Percentiles rank a stretch among this genome's conserved stretches.
These are phyloP conservation scores for Stenurella melanura DNA, from an alignment of 2,888 invertebrate species.

Conservation along the genomic window DNA sequence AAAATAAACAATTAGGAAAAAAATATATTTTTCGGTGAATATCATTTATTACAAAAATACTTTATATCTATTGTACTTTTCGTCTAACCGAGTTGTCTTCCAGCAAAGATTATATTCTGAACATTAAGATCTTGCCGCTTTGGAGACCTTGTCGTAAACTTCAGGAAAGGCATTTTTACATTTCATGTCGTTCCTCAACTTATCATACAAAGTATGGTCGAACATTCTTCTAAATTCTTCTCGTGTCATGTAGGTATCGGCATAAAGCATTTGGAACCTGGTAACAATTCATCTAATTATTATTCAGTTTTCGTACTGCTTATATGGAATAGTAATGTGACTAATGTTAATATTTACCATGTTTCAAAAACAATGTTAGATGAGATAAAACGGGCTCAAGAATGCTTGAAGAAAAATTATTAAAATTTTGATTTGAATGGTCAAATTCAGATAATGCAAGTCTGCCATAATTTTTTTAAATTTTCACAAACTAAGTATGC, in stretches of 20 bases:
- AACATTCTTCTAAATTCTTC: conserved; percentile 89
- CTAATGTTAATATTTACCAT: conserved; percentile 21
- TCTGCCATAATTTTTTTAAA: too few species aligned
- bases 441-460: too few species aligned
- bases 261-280: conserved; percentile 90
- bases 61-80: background rate
- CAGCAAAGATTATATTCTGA: background rate
- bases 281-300: conserved; percentile 44
- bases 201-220: conserved; percentile 85
- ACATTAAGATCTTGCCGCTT: conserved; percentile 74
- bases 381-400: background rate
- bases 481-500: too few species aligned
- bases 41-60: background rate
- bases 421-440: too few species aligned
- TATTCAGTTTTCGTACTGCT: conserved; percentile 35
- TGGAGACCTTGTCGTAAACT: conserved; percentile 85
- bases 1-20: background rate
- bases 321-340: conserved; percentile 35
- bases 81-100: background rate
- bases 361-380: conserved; percentile 10
- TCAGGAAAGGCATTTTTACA: conserved; percentile 86
- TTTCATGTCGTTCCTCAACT: conserved; percentile 76
- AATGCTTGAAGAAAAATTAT: background rate
- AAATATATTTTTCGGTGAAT: background rate
- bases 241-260: conserved; percentile 84